These are phyloP conservation scores for Orientallactaga bullata DNA, from an alignment of 2,113 vertebrate species.

Conservation along the genomic window DNA sequence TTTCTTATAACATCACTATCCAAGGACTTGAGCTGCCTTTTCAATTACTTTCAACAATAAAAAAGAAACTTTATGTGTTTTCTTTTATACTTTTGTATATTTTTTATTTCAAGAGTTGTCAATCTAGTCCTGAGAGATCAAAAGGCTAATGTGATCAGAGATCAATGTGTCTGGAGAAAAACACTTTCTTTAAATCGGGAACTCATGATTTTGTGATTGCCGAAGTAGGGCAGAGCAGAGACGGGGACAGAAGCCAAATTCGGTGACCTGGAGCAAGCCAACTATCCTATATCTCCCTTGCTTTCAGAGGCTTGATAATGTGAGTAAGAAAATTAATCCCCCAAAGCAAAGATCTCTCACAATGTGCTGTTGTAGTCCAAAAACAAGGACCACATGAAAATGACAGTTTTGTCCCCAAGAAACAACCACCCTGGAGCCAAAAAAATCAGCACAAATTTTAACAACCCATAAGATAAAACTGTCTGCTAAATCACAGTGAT, in stretches of 20 bases:
- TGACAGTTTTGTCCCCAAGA: conserved; percentile 11
- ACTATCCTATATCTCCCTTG: not conserved
- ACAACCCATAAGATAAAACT: conserved; percentile 23
- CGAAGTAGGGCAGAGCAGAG: conserved; percentile 27
- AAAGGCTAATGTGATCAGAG: not conserved
- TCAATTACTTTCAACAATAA: conserved; percentile 59
- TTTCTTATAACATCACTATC: not conserved
- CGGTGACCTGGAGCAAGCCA: not conserved
- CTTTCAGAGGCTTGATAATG: not conserved
- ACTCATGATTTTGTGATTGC: conserved; percentile 35
- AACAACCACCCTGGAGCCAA: conserved; percentile 28
- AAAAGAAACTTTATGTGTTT: not conserved
- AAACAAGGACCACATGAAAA: conserved; percentile 45
- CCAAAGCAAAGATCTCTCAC: not conserved
- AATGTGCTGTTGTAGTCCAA: not conserved
- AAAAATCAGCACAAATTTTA: conserved; percentile 45
- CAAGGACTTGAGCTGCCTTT: not conserved
- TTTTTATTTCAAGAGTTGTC: not conserved
- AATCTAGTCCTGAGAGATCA: not conserved
- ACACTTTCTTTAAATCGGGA: conserved; percentile 62
- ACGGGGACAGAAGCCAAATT: conserved; percentile 62
- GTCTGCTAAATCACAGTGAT: not conserved
- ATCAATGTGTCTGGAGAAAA: not conserved
- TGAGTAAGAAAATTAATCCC: conserved; percentile 47
- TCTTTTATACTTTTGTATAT: not conserved